phyloP scores from a whole-genome alignment of 2,113 vertebrate genomes.

The Cyanocitta stelleri region DNA sequence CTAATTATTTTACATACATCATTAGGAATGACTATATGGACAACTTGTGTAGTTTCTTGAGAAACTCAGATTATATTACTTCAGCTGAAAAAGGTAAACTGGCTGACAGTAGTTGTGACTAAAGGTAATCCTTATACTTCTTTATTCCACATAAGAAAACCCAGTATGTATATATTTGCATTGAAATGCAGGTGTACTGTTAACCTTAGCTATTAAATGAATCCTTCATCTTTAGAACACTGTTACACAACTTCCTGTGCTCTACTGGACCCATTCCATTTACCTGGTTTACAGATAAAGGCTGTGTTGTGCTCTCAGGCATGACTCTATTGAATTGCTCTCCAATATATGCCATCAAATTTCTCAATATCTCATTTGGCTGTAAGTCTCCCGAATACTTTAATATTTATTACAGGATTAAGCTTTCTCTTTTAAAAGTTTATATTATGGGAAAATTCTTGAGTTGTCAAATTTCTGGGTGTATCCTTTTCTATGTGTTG shows the following conservation, averaged over 20 bases:
- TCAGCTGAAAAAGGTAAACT: background rate
- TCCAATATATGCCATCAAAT: background rate
- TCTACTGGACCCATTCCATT: background rate
- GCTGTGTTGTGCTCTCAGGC: background rate
- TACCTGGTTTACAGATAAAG: background rate
- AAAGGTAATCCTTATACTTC: background rate
- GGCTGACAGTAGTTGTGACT: fast-evolving
- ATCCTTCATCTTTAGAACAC: background rate
- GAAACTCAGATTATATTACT: background rate
- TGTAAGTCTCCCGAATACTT: background rate
- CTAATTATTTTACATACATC: background rate
- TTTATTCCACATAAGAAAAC: background rate
- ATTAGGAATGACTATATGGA: background rate
- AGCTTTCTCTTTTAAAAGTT: background rate
- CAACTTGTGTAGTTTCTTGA: background rate
- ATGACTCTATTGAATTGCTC: background rate
- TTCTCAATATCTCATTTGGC: background rate
- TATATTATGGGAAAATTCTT: background rate
- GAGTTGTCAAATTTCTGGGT: background rate
- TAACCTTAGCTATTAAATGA: background rate
- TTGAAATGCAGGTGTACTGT: background rate
- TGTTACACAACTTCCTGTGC: background rate
- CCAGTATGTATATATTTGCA: background rate
- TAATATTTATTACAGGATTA: background rate
- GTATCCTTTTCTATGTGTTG: background rate